A percentile compares a stretch with the other conserved stretches of the same genome.
Conservation (phyloP, 2,113 vertebrate species). For the Amphilophus citrinellus region DNA sequence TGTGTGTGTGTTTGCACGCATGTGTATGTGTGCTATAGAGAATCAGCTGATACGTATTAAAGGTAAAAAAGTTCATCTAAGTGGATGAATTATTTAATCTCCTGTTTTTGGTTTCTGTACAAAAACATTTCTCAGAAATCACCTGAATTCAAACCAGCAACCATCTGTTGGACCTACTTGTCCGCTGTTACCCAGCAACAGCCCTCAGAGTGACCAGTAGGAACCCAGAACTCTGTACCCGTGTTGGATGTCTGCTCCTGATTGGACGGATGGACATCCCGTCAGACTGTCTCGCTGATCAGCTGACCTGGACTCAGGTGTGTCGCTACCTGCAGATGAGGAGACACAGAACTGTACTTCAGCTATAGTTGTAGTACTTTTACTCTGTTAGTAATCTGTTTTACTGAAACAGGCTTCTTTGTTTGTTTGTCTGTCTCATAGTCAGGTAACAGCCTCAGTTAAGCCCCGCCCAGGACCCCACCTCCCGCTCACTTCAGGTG, state of each 20-base stretch:
- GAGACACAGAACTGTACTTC: background rate
- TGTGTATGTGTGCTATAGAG: background rate
- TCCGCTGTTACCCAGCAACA: no score
- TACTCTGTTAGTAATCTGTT: background rate
- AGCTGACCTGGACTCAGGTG: slow-evolving; percentile 44
- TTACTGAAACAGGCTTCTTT: background rate
- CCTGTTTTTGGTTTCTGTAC: no score
- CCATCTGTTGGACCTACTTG: no score
- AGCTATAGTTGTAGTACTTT: background rate
- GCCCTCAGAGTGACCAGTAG: no score
- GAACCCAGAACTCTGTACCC: no score
- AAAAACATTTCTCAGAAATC: no score
- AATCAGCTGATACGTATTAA: background rate
- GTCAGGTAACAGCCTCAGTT: slow-evolving; percentile 24
- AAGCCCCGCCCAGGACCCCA: background rate
- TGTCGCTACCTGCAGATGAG: background rate
- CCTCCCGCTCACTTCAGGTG: background rate
- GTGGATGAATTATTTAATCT: no score
- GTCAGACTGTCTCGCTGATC: slow-evolving; percentile 10
- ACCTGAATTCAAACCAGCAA: no score
- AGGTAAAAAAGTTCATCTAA: no score
- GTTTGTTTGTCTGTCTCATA: background rate
- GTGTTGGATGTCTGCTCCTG: background rate
- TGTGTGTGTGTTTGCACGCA: background rate
- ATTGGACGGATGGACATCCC: slow-evolving; percentile 17